Base-by-base conservation (phyloP, 2,113 vertebrate genomes). In the Mystacornis crossleyi region DNA sequence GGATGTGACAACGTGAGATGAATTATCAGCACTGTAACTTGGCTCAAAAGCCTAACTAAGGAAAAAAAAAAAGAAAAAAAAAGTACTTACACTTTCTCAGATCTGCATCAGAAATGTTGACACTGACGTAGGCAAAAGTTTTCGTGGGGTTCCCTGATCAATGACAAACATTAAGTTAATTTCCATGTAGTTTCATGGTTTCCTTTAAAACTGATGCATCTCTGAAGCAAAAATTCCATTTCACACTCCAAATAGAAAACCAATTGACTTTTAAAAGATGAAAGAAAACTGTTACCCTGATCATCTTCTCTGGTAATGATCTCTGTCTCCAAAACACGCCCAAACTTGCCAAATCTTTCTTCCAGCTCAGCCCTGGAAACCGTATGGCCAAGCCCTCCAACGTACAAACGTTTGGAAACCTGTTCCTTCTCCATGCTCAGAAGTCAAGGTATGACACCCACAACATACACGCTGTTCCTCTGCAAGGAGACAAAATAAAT, bases 261-360 rank as follows among this genome's bases (percentile, higher is more conserved):
- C 9, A 42, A 65, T 6, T 15, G 5, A 16, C 20, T 57, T 71
- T 54, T 28, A 55, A 51, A 78, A 24, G 4, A 21, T 4, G 2
- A 82, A 23, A 5, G 10, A 54, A 71, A 94, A 34, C 16, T 5
- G 4, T 98, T 97, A 99, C 99, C 99, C 9, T 98, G 90, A 2
- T 99, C 98, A 66, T 99, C 99, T 71, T 96, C 99, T 48, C 99
- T 98, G 29, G 98, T 99, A 62, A 99, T 98, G 34, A 99, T 97
- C 87, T 99, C 99, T 81, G 98, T 96, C 51, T 99, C 98, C 78
- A 97, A 95, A 71, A 99, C 98, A 3, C 94, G 96, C 65, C 99
- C 99, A 96, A 99, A 99, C 81, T 99, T 99, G 58, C 98, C 97
- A 69, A 99, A 99, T 61, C 99, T 99, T 97, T 99, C 99, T 85